These are phyloP conservation scores for Heliconius himera DNA, from an alignment of 1,140 invertebrate genomes.

Conservation along the genomic window DNA sequence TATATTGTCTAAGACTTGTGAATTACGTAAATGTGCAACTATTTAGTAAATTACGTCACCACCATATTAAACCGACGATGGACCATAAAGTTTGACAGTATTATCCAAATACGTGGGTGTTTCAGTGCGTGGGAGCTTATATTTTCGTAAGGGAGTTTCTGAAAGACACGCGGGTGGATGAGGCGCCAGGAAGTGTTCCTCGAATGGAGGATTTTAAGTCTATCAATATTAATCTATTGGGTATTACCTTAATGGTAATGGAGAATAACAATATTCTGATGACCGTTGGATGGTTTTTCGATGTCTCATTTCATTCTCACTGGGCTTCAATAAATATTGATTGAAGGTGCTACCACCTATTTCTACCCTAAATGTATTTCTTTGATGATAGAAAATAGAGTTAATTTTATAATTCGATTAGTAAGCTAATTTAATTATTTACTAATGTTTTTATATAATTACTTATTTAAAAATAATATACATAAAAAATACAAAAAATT, in stretches of 20 bases:
- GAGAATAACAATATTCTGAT: neutral
- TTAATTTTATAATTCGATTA: too few species aligned
- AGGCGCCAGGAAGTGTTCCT: constrained; percentile 5
- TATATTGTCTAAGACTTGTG: neutral
- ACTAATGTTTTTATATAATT: too few species aligned
- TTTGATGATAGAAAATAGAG: neutral
- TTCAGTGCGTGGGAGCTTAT: constrained; percentile 30
- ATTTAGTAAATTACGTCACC: neutral
- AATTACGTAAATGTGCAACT: neutral
- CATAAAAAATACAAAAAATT: too few species aligned
- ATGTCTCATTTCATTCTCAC: neutral
- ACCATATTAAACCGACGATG: neutral
- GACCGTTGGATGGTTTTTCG: neutral
- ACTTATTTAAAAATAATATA: too few species aligned
- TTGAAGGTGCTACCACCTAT: too few species aligned
- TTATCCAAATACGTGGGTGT: constrained; percentile 25
- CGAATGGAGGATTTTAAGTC: neutral
- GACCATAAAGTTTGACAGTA: neutral
- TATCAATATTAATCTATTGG: neutral
- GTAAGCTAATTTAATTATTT: too few species aligned
- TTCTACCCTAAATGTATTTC: neutral
- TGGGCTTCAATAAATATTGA: too few species aligned
- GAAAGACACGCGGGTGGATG: constrained; percentile 19
- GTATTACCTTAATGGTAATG: neutral
- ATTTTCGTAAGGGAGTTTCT: constrained; percentile 23